Evolutionary conservation across 2,888 invertebrate species (phyloP).

Genomic region (Mactromeris polynyma): DNA sequence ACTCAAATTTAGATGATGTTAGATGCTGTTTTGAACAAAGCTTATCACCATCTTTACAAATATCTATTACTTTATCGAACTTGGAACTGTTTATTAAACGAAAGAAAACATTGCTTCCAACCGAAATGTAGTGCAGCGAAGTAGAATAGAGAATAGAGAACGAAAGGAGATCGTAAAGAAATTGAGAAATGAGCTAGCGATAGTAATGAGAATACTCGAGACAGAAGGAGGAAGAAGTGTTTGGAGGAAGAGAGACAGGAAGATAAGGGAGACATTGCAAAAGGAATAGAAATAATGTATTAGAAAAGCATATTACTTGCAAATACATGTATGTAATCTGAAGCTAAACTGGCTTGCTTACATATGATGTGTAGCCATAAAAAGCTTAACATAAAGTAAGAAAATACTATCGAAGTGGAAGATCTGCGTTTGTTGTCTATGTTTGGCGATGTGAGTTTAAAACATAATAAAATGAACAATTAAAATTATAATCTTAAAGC

Average conservation of each 20-base stretch:
- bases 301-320: not conserved
- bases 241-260: not conserved
- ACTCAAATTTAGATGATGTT: not conserved
- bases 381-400: not conserved
- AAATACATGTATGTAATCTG: not conserved
- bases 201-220: not conserved
- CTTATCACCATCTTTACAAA: no score
- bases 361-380: not conserved
- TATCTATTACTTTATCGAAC: not conserved
- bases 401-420: not conserved
- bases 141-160: not conserved
- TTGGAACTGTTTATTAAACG: conserved; percentile 19
- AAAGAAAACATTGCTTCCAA: not conserved
- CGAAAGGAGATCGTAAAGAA: not conserved
- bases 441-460: not conserved
- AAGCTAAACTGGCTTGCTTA: not conserved
- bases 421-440: not conserved
- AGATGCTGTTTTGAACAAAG: not conserved
- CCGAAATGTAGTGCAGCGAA: not conserved
- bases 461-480: not conserved
- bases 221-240: not conserved
- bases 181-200: not conserved
- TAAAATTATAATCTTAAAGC: not conserved
- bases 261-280: not conserved
- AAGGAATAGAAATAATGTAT: not conserved